Conservation (phyloP, 2,797 vertebrate genomes). For the Crenuchus spilurus region DNA sequence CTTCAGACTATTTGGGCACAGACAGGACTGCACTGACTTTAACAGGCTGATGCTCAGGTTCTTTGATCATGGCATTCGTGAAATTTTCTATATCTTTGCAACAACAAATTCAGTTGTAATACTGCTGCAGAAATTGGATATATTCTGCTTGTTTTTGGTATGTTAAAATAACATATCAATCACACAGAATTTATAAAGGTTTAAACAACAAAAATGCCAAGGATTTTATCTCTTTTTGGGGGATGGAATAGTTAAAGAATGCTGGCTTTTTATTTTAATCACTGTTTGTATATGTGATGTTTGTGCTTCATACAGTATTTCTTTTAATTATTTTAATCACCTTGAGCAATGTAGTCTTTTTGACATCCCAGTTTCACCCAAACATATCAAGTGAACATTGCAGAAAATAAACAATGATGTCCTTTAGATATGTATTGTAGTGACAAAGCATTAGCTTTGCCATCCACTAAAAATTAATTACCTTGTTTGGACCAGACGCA, state of each 20-base stretch:
- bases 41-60: conserved; percentile 17
- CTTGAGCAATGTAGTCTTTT: conserved; percentile 4
- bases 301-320: conserved; percentile 39
- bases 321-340: conserved; percentile 33
- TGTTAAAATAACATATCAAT: conserved; percentile 20
- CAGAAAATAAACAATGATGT: neutral
- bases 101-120: conserved; percentile 45
- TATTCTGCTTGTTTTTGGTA: neutral
- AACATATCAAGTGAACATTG: conserved; percentile 1
- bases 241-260: conserved; percentile 35
- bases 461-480: neutral
- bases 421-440: no score
- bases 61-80: conserved; percentile 5
- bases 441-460: neutral
- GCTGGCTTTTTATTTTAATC: conserved; percentile 15
- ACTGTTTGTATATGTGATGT: conserved; percentile 18
- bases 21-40: neutral
- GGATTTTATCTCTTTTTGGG: conserved; percentile 19
- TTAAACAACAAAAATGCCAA: conserved; percentile 33
- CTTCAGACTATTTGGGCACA: conserved; percentile 1
- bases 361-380: neutral
- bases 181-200: neutral
- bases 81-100: conserved; percentile 46
- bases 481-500: neutral
- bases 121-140: conserved; percentile 8